Evolutionary conservation across 2,888 invertebrate genomes (phyloP).

Genomic region (Epirrita christyi): DNA sequence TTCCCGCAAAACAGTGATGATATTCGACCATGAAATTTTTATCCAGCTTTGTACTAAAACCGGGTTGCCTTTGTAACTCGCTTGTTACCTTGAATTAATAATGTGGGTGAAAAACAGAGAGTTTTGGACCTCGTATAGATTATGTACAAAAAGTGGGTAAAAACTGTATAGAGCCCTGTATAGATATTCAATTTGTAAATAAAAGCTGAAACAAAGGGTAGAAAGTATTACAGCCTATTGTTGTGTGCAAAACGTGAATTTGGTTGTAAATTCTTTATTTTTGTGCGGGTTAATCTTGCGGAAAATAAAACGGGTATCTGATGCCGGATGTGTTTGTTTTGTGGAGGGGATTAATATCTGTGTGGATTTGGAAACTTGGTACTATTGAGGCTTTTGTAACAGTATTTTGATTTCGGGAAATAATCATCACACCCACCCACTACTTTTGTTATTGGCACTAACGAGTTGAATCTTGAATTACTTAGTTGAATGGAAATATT

Average conservation of each 20-base stretch:
- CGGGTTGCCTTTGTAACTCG: conserved; percentile 39
- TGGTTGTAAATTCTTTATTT: conserved; percentile 37
- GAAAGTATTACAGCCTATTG: conserved; percentile 38
- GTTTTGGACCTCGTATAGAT: background rate
- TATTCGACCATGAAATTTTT: conserved; percentile 38
- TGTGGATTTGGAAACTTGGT: conserved; percentile 7
- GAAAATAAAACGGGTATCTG: conserved; percentile 37
- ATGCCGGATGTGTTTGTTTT: conserved; percentile 36
- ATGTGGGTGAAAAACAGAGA: conserved; percentile 39
- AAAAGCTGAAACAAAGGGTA: conserved; percentile 38
- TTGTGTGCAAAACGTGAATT: conserved; percentile 32
- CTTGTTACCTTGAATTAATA: conserved; percentile 63
- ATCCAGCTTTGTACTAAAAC: conserved; percentile 36
- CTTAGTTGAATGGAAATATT: too few relatives aligned
- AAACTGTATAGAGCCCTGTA: conserved; percentile 18
- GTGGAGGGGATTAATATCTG: conserved; percentile 26
- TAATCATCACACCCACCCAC: background rate
- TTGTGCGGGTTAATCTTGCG: conserved; percentile 38
- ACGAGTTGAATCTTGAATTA: too few relatives aligned
- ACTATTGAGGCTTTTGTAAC: conserved; percentile 12
- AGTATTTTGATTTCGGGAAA: conserved; percentile 9
- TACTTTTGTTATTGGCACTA: background rate
- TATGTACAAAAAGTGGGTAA: conserved; percentile 5
- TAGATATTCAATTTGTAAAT: conserved; percentile 44
- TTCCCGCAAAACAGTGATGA: conserved; percentile 33